A percentile compares a stretch with the other conserved stretches of the same genome.
phyloP scores from a whole-genome alignment of 2,113 vertebrate species.

The Arothron firmamentum region DNA sequence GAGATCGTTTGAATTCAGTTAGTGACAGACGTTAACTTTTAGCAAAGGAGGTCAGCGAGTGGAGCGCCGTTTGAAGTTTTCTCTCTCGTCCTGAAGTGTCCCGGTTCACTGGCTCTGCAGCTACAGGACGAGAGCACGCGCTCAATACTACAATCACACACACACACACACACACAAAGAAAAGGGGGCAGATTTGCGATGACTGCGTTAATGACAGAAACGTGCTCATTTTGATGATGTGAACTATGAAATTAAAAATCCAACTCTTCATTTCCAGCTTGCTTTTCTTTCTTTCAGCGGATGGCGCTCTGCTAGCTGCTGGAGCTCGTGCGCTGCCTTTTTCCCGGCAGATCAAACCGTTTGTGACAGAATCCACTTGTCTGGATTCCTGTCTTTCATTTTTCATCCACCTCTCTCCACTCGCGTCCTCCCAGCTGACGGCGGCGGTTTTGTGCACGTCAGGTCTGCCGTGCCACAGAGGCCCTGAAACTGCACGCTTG shows the following conservation, averaged over 20 bases:
- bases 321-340: not conserved
- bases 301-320: too few relatives aligned
- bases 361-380: constrained; percentile 44
- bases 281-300: too few relatives aligned
- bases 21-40: constrained; percentile 39
- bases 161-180: not conserved
- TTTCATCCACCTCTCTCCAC: constrained; percentile 36
- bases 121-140: constrained; percentile 16
- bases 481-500: constrained; percentile 29
- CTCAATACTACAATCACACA: constrained; percentile 16
- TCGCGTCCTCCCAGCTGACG: constrained; percentile 44
- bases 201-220: too few relatives aligned
- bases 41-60: constrained; percentile 37
- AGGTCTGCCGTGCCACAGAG: constrained; percentile 40
- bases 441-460: constrained; percentile 45
- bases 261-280: too few relatives aligned
- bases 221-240: too few relatives aligned
- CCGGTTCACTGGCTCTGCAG: constrained; percentile 33
- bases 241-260: too few relatives aligned
- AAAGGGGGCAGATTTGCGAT: too few relatives aligned
- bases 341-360: constrained; percentile 50
- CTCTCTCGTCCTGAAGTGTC: constrained; percentile 26
- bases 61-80: constrained; percentile 1
- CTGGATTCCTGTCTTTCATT: constrained; percentile 43
- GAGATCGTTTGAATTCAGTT: constrained; percentile 24